Base-by-base conservation (phyloP, 2,888 invertebrate species). In the Lysandra coridon region DNA sequence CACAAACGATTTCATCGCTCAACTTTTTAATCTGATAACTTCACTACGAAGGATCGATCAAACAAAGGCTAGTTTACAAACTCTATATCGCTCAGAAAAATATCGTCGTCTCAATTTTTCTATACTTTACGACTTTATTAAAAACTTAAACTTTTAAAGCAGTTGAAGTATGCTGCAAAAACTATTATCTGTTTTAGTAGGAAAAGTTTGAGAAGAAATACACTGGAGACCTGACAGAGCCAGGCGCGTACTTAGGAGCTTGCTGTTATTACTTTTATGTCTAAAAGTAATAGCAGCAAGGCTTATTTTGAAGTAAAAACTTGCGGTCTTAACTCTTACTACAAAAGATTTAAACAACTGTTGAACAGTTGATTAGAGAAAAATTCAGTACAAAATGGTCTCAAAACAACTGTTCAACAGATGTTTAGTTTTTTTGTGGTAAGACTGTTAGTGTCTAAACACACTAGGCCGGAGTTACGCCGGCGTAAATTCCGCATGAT, bases 11-110 rank as follows among this genome's bases (percentile, higher is more conserved):
- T 69, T 69, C 69, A 69, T 69, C 69, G 33, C 69, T 69, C 69
- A 33, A 69, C 69, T 69, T 69, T 30, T 69, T 37, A 69, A 69
- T 69, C 69, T 17, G 69, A 69, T 37, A 69, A 69, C 69, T 33
- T 33, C 17, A 17, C 64, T 30, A 14, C 33, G 69, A 69, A 69
- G 64, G 69, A 69, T 69, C 69, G 33, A 69, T 69, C 33, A 4
- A 69, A 69, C 69, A 37, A 69, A 69, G 69, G 33, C 69, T 69
- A 69, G 33, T 69, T 37, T 37, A 69, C 37, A 33, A 69, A 69
- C 69, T 69, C 33, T 33, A 37, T 69, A 69, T 17, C 33, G 69
- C 30, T 37, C 69, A 69, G 69, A 69, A 69, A 69, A 69, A 69
- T 69, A 37, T 69, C 69, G 12, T 69, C 30, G 37, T 37, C 33